phyloP scores from a whole-genome alignment of 2,113 vertebrate species.

The Dolichotis patagonum region DNA sequence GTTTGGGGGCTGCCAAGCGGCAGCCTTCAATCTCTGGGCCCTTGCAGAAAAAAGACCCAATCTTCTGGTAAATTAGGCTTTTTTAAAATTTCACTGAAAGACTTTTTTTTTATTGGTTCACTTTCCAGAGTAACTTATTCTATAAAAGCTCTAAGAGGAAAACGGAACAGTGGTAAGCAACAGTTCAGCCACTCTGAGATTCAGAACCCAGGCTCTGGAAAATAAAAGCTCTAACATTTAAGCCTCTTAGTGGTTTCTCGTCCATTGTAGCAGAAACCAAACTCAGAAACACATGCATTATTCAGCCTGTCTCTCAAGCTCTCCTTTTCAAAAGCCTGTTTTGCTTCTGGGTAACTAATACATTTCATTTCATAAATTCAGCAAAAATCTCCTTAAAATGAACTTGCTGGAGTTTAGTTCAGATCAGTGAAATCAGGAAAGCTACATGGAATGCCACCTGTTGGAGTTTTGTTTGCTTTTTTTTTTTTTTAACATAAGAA shows the following conservation, averaged over 20 bases:
- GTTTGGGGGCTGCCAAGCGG: background rate
- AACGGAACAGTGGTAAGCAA: background rate
- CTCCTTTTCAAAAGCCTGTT: background rate
- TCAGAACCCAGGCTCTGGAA: background rate
- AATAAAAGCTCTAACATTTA: constrained; percentile 16
- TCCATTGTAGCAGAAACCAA: background rate
- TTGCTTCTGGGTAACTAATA: background rate
- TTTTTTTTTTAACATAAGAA: background rate
- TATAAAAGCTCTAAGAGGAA: background rate
- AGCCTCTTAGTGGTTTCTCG: background rate
- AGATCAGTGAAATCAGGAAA: background rate
- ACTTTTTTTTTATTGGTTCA: constrained; percentile 47
- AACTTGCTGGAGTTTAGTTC: background rate
- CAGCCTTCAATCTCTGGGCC: background rate
- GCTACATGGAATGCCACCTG: background rate
- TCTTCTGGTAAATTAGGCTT: background rate
- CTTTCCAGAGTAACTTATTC: constrained; percentile 49
- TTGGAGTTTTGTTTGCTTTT: background rate
- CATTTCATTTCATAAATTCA: constrained; percentile 4
- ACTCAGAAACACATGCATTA: constrained; percentile 32
- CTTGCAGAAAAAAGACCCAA: background rate
- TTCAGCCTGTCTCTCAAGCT: background rate
- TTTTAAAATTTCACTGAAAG: constrained; percentile 7
- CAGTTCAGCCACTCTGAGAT: background rate
- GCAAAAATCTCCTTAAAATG: background rate